Evolutionary conservation across 2,113 vertebrate genomes (phyloP), one percentile per base, ranked within the genome.

Genomic region (Nanorana parkeri): DNA sequence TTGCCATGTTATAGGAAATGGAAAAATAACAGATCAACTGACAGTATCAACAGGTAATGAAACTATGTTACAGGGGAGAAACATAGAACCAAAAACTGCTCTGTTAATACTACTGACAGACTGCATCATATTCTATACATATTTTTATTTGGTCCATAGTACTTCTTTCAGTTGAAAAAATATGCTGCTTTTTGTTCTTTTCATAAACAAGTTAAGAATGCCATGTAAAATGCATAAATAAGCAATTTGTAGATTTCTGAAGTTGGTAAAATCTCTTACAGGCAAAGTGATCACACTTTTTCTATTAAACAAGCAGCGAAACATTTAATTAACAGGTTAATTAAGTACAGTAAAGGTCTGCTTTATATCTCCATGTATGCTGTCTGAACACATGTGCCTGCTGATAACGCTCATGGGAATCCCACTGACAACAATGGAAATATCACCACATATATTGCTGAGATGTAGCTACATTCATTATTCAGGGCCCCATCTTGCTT

Each of bases 261-360:
- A 58, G 56, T 24, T 58, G 51, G 32, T 58, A 47, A 61, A 69
- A 23, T 7, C 47, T 58, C 55, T 80, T 28, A 47, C 52, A 47
- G 54, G 17, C 3, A 72, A 72, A 63, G 78, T 64, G 68, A 81
- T 81, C 55, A 72, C 78, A 64, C 68, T 72, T 81, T 81, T 78
- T 65, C 63, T 32, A 66, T 78, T 81, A 69, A 79, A 81, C 78
- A 54, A 64, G 78, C 78, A 15, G 68, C 47, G 73, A 61, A 64
- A 72, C 36, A 80, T 80, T 80, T 64, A 72, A 72, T 81, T 64
- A 81, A 61, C 69, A 72, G 72, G 68, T 19, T 73, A 64, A 81
- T 81, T 56, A 63, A 55, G 68, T 81, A 81, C 58, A 36, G 78
- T 28, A 13, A 52, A 36, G 29, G 77, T 54, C 29, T 52, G 52